These are phyloP conservation scores for Tadarida brasiliensis DNA, from an alignment of 2,797 vertebrate genomes.

Conservation along the genomic window DNA sequence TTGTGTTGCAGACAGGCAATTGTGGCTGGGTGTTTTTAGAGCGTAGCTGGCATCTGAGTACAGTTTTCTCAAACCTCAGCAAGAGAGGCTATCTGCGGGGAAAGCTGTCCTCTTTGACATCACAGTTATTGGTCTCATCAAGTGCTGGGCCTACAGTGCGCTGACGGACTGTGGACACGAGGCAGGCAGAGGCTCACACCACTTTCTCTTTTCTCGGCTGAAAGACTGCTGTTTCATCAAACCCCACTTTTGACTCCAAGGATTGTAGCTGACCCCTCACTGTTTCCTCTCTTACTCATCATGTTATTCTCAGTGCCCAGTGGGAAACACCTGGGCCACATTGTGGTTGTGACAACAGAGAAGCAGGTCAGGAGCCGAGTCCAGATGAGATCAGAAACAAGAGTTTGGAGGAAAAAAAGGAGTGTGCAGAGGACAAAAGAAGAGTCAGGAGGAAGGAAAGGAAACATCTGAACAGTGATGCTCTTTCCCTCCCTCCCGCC, in stretches of 20 bases:
- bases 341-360: constrained; percentile 55
- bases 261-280: constrained; percentile 10
- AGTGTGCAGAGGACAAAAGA: constrained; percentile 32
- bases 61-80: background rate
- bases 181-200: background rate
- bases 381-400: constrained; percentile 64
- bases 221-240: constrained; percentile 27
- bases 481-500: background rate
- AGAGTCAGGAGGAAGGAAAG: constrained; percentile 49
- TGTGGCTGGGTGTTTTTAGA: background rate
- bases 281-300: constrained; percentile 55
- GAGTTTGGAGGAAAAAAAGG: background rate
- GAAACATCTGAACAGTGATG: background rate
- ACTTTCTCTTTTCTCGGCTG: background rate
- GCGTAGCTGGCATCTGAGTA: background rate
- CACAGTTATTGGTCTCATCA: background rate
- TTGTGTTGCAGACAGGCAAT: background rate
- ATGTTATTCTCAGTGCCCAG: background rate
- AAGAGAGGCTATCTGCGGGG: background rate
- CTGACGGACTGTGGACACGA: background rate
- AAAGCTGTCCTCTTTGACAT: background rate
- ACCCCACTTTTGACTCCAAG: constrained; percentile 19
- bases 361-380: background rate
- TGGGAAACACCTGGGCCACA: constrained; percentile 76
- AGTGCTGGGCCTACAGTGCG: background rate